Evolutionary conservation across 2,113 vertebrate species (phyloP).

Genomic region (Hylia prasina): DNA sequence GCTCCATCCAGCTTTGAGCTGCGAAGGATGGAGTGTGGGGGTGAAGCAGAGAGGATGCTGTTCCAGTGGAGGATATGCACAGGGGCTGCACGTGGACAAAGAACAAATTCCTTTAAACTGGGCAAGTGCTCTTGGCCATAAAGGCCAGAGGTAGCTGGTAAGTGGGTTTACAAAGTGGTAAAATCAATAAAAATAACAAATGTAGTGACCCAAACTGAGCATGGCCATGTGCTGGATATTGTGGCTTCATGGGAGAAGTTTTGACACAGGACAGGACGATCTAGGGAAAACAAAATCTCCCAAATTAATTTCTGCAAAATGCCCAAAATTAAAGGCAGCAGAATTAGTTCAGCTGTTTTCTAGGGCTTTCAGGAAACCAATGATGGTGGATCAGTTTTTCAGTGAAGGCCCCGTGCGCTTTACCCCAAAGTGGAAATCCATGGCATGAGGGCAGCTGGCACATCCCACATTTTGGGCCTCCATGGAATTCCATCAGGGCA

Average conservation of each 20-base stretch:
- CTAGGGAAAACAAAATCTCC: not conserved
- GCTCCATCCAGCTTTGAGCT: not conserved
- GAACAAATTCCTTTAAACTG: not conserved
- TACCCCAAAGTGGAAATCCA: not conserved
- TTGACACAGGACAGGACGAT: not conserved
- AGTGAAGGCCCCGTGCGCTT: not conserved
- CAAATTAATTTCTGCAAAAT: not conserved
- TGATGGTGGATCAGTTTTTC: not conserved
- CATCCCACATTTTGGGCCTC: not conserved
- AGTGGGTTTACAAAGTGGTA: not conserved
- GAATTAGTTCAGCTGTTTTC: not conserved
- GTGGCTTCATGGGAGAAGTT: not conserved
- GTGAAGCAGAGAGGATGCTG: not conserved
- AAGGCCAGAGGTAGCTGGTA: not conserved
- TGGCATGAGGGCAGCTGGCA: not conserved
- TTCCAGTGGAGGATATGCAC: not conserved
- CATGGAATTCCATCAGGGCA: conserved; percentile 60
- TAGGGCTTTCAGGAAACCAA: not conserved
- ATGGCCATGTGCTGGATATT: not conserved
- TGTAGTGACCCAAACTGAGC: not conserved
- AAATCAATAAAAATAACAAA: not conserved
- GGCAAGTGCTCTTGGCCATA: not conserved
- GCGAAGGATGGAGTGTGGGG: not conserved
- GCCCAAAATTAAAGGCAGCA: not conserved
- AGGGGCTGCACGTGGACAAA: not conserved